A percentile compares a stretch with the other conserved stretches of the same genome.
Conservation (phyloP, 2,113 vertebrate genomes). For the Poeciliopsis occidentalis region DNA sequence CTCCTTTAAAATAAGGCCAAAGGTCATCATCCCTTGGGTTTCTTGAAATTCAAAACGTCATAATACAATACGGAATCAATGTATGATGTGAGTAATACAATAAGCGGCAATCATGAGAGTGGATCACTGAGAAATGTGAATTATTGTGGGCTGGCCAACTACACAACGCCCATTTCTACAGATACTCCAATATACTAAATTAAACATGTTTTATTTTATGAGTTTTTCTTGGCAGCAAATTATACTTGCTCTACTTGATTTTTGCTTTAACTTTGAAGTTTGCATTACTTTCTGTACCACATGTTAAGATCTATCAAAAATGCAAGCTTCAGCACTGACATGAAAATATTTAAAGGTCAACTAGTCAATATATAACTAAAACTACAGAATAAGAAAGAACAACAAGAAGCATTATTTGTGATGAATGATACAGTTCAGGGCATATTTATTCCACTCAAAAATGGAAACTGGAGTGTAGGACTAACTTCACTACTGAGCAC, state of each 20-base stretch:
- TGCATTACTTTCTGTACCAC: neutral
- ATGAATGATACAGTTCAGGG: too few relatives aligned
- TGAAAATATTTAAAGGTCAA: neutral
- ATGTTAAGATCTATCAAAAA: neutral
- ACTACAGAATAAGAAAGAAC: neutral
- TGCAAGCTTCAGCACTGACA: neutral
- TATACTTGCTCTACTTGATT: constrained; percentile 40
- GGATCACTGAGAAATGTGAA: constrained; percentile 45
- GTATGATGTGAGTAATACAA: neutral
- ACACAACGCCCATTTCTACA: constrained; percentile 21
- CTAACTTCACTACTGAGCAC: too few relatives aligned
- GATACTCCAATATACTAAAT: constrained; percentile 58
- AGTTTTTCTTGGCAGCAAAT: constrained; percentile 32
- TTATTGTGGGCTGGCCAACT: constrained; percentile 34
- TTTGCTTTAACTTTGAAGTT: neutral
- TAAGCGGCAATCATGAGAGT: constrained; percentile 29
- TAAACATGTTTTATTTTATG: constrained; percentile 48
- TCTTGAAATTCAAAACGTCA: constrained; percentile 34
- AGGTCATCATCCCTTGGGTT: constrained; percentile 24
- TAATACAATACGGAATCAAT: constrained; percentile 28
- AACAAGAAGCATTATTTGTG: neutral
- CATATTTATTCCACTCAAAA: too few relatives aligned
- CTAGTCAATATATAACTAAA: neutral
- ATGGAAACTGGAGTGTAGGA: too few relatives aligned
- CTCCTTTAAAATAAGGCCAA: constrained; percentile 47